phyloP scores from a whole-genome alignment of 2,888 invertebrate genomes.

The Glaucopsyche alexis region DNA sequence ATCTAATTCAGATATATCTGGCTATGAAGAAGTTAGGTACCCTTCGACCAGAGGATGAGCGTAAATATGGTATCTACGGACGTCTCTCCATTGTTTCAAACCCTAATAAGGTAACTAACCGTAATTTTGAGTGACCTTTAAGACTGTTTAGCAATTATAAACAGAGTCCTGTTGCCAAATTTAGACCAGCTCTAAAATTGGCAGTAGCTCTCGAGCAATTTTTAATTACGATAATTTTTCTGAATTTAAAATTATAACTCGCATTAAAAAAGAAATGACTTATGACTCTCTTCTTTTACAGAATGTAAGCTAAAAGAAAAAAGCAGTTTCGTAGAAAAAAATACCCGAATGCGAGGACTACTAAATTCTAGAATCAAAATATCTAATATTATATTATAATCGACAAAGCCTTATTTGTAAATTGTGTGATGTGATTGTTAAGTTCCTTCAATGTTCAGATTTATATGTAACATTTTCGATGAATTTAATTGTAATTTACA shows the following conservation, averaged over 20 bases:
- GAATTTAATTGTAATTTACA: not conserved
- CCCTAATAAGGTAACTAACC: constrained; percentile 57
- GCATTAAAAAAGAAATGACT: not conserved
- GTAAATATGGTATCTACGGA: constrained; percentile 82
- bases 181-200: no score
- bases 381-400: no score
- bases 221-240: no score
- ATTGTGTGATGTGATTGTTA: not conserved
- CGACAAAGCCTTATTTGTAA: not conserved
- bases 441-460: no score
- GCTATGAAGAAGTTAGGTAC: constrained; percentile 85
- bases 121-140: no score
- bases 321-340: not conserved
- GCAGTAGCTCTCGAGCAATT: no score
- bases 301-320: not conserved
- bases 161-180: no score
- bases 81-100: constrained; percentile 64
- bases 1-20: constrained; percentile 75
- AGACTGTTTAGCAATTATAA: no score
- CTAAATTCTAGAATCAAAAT: no score
- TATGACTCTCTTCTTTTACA: not conserved
- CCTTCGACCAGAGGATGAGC: constrained; percentile 82
- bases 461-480: no score
- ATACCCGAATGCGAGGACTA: no score
- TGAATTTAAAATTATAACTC: no score